These are phyloP conservation scores for Sardinella longiceps DNA, from an alignment of 2,797 vertebrate species.

Conservation along the genomic window DNA sequence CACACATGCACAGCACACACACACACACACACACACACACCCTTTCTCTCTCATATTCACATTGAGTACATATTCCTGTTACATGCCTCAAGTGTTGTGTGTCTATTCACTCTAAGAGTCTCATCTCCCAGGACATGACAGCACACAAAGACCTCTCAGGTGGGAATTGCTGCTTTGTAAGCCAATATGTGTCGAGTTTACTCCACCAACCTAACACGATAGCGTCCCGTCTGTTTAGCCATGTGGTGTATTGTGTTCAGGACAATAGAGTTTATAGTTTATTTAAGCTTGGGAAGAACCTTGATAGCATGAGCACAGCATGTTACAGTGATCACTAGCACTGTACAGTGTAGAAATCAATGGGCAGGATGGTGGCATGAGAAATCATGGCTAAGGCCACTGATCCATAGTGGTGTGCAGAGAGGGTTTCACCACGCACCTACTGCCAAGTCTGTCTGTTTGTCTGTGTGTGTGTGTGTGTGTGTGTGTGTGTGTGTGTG, in stretches of 20 bases:
- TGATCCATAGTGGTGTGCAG: not conserved
- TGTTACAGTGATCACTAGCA: too few species aligned
- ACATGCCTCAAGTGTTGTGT: not conserved
- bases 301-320: not conserved
- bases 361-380: not conserved
- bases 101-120: not conserved
- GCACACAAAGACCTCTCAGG: constrained; percentile 10
- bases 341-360: not conserved
- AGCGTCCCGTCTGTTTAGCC: not conserved
- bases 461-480: too few species aligned
- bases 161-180: constrained; percentile 6
- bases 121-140: constrained; percentile 4
- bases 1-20: not conserved
- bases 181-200: not conserved
- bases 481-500: too few species aligned
- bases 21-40: constrained; percentile 5
- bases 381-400: not conserved
- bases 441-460: not conserved
- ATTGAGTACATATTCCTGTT: constrained; percentile 8
- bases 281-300: not conserved
- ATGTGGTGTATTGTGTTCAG: not conserved
- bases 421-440: not conserved
- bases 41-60: not conserved
- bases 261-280: constrained; percentile 16
- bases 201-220: not conserved